These are phyloP conservation scores for Dendrolimus pini DNA, from an alignment of 2,888 invertebrate species.

Conservation along the genomic window DNA sequence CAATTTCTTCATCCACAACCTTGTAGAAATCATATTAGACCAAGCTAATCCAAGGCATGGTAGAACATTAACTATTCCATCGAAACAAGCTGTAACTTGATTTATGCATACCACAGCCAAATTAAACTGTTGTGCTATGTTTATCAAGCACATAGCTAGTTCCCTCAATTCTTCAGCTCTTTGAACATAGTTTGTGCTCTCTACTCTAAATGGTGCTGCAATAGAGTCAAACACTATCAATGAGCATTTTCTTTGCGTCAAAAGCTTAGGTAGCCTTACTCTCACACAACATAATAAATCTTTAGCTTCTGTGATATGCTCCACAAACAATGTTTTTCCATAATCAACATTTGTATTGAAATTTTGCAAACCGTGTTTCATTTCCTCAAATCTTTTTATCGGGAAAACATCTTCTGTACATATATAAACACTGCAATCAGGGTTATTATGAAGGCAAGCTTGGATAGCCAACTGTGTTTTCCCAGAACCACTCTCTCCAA, in stretches of 20 bases:
- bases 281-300: constrained; percentile 54
- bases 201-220: constrained; percentile 64
- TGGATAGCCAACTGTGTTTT: constrained; percentile 90
- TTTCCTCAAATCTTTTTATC: constrained; percentile 56
- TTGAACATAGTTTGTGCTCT: constrained; percentile 53
- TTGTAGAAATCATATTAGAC: constrained; percentile 63
- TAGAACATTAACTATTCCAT: constrained; percentile 32
- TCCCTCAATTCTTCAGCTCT: constrained; percentile 65
- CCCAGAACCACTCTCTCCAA: constrained; percentile 87
- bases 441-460: constrained; percentile 80
- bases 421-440: constrained; percentile 79
- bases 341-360: constrained; percentile 26
- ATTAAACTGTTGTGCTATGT: constrained; percentile 43
- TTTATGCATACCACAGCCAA: constrained; percentile 59
- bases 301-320: constrained; percentile 55
- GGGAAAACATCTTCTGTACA: constrained; percentile 85
- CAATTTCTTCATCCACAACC: constrained; percentile 40
- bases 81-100: constrained; percentile 57
- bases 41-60: constrained; percentile 64
- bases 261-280: constrained; percentile 49
- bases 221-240: constrained; percentile 60
- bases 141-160: constrained; percentile 41
- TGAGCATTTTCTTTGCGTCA: constrained; percentile 34
- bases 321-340: constrained; percentile 55
- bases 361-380: constrained; percentile 30